phyloP scores from a whole-genome alignment of 2,113 vertebrate species.

The Okapia johnstoni region DNA sequence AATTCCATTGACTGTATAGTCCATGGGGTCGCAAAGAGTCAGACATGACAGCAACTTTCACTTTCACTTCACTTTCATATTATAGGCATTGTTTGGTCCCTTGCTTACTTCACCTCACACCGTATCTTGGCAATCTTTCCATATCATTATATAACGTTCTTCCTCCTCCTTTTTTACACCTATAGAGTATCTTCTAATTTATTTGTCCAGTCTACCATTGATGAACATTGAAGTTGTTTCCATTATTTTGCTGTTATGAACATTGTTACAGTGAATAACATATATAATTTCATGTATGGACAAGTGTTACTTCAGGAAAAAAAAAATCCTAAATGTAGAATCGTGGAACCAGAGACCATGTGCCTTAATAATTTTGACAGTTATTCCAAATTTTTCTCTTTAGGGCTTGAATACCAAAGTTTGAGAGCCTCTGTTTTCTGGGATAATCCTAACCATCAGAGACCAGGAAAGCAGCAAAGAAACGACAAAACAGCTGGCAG shows the following conservation, averaged over 20 bases:
- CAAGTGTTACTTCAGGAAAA: background rate
- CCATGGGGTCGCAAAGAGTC: background rate
- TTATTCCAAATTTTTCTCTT: constrained; percentile 1
- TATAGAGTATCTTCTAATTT: background rate
- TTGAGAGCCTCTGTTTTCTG: constrained; percentile 7
- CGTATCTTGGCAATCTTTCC: background rate
- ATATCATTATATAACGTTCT: background rate
- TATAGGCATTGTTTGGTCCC: background rate
- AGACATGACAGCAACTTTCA: background rate
- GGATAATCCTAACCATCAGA: background rate
- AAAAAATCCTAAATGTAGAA: constrained; percentile 8
- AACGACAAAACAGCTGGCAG: background rate
- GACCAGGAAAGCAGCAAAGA: background rate
- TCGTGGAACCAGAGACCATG: background rate
- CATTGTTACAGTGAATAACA: background rate
- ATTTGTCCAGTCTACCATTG: background rate
- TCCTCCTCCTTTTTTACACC: background rate
- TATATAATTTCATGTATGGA: background rate
- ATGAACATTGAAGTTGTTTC: background rate
- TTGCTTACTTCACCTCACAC: background rate
- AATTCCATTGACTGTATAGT: background rate
- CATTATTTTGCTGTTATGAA: background rate
- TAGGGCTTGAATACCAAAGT: background rate
- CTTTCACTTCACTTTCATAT: background rate
- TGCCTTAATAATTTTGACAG: constrained; percentile 3